phyloP scores from a whole-genome alignment of 2,797 vertebrate species.

The Phataginus tricuspis region DNA sequence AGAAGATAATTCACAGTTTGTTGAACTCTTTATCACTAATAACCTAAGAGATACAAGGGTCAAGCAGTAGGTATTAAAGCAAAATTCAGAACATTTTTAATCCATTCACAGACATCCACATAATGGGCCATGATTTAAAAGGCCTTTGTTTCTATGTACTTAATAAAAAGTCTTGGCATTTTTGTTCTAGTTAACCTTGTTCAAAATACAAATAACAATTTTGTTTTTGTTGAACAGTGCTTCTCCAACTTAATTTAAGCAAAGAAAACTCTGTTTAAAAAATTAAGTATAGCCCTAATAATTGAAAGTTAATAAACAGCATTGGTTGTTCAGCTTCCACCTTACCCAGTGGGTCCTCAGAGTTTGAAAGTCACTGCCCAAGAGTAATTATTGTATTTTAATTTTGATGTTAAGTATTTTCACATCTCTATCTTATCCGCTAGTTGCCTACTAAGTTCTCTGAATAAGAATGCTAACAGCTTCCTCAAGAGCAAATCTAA shows the following conservation, averaged over 20 bases:
- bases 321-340: background rate
- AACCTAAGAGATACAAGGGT: background rate
- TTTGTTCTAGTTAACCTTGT: constrained; percentile 11
- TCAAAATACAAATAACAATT: constrained; percentile 31
- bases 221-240: constrained; percentile 16
- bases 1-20: background rate
- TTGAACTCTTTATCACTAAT: constrained; percentile 37
- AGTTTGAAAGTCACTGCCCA: constrained; percentile 44
- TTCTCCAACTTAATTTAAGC: constrained; percentile 21
- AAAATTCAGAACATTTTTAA: constrained; percentile 15
- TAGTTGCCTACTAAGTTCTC: background rate
- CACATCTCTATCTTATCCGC: background rate
- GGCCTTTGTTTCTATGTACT: background rate
- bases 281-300: background rate
- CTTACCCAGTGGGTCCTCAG: background rate
- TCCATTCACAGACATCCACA: background rate
- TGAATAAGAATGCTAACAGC: constrained; percentile 40
- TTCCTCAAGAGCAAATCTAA: constrained; percentile 47
- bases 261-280: constrained; percentile 23
- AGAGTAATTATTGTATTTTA: background rate
- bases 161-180: constrained; percentile 7
- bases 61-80: background rate
- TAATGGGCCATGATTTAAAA: background rate
- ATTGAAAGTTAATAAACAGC: background rate
- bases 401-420: constrained; percentile 47